Percentiles rank a stretch among this genome's conserved stretches.
phyloP scores from a whole-genome alignment of 2,888 invertebrate genomes.

The Nematopogon swammerdamellus region DNA sequence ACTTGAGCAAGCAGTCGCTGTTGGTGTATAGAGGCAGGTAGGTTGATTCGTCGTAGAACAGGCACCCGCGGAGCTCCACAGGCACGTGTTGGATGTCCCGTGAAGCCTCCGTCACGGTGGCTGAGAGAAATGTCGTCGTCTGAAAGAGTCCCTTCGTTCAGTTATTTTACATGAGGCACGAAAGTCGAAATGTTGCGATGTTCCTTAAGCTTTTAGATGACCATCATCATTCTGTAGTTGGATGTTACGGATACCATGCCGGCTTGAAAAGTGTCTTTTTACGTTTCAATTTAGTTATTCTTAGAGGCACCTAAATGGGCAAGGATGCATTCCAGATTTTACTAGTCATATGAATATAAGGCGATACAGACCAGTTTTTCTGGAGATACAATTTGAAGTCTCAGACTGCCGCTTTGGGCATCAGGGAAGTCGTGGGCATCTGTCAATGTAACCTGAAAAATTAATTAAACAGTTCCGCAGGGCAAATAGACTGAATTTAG shows the following conservation, averaged over 20 bases:
- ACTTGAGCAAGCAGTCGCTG: constrained; percentile 58
- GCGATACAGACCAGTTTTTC: neutral
- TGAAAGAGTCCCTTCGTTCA: too few relatives aligned
- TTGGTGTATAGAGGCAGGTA: constrained; percentile 48
- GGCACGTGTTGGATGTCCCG: constrained; percentile 42
- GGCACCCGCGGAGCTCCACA: constrained; percentile 45
- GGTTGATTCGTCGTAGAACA: constrained; percentile 52
- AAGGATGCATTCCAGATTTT: too few relatives aligned
- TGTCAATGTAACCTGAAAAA: constrained; percentile 49
- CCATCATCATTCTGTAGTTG: neutral
- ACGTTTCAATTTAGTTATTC: too few relatives aligned
- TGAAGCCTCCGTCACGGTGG: constrained; percentile 41
- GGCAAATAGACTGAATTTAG: too few relatives aligned
- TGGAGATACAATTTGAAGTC: neutral
- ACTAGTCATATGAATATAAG: neutral
- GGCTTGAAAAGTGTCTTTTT: neutral
- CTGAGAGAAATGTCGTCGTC: constrained; percentile 40
- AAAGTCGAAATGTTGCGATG: too few relatives aligned
- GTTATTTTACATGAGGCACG: too few relatives aligned
- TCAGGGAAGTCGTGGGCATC: constrained; percentile 58
- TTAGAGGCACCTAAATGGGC: too few relatives aligned
- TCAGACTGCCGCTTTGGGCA: constrained; percentile 50
- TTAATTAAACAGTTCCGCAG: neutral
- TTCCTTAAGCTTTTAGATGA: too few relatives aligned
- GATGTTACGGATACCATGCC: too few relatives aligned